Conservation (phyloP, 2,797 vertebrate species). For the Podargus strigoides region DNA sequence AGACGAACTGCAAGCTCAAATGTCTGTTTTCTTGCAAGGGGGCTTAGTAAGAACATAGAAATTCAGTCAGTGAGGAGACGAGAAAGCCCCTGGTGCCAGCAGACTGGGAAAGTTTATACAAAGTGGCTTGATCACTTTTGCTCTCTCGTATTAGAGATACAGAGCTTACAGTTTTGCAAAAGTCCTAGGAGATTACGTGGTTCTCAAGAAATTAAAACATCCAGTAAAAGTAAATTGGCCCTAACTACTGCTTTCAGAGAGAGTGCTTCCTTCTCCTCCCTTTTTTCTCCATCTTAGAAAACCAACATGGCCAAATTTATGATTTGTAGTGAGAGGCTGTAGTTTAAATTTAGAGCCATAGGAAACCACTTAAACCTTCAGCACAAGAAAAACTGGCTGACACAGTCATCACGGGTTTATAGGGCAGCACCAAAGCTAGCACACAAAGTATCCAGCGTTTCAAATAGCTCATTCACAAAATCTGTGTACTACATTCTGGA, state of each 20-base stretch:
- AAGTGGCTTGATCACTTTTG: background rate
- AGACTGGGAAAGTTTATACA: background rate
- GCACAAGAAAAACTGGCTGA: background rate
- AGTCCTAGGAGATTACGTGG: background rate
- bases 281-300: background rate
- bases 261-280: background rate
- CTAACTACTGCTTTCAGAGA: background rate
- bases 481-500: background rate
- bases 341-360: conserved; percentile 3
- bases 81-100: background rate
- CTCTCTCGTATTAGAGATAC: background rate
- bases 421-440: background rate
- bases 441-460: background rate
- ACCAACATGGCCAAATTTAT: background rate
- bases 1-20: background rate
- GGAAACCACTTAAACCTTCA: background rate
- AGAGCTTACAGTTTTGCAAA: background rate
- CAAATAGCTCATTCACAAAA: conserved; percentile 41
- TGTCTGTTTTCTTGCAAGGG: background rate
- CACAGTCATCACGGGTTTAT: background rate
- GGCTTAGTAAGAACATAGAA: background rate
- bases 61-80: background rate
- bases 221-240: background rate
- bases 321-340: background rate
- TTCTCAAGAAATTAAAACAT: conserved; percentile 29